Base-by-base conservation (phyloP, 2,888 invertebrate species). In the Tetropium fuscum region DNA sequence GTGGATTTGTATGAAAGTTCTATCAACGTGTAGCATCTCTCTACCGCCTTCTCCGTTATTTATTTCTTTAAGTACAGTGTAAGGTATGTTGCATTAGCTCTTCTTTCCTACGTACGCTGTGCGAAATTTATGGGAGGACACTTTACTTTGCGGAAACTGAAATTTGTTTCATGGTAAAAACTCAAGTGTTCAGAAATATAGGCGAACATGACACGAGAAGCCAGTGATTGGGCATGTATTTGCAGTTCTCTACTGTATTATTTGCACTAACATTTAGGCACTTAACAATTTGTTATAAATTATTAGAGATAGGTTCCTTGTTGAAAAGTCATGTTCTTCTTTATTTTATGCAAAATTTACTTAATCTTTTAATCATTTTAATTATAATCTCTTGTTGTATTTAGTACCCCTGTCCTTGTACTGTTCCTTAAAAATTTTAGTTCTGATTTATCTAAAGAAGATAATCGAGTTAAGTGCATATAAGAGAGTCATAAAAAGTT, bases 1-100 rank as follows among this genome's bases (percentile, higher is more conserved):
- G 27, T 61, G 70, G 71, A 71, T 72, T 71, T 74, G 69, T 70
- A 60, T 55, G 68, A 58, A 66, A 63, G 60, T 67, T 63, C 61
- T 71, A 72, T 72, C 68, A 56, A 43, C 60, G 58, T 58, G 60
- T 65, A 67, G 59, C 58, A 64, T 68, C 66, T 66, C 60, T 59
- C 55, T 11, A 25, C 19, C 15, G 49, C 18, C 38, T 55, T 7
- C 49, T 47, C 44, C 20, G 57, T 58, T 66, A 64, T 64, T 66
- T 64, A 68, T 63, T 59, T 63, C 30, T 58, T 51, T 48, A 53
- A 62, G 49, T 58, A 63, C 53, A 48, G 53, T 38, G 25, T 58
- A 19, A 30, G 34, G 44, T 27, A 27, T 44, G 27, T 44, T 44
- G 41, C 20, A 41, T 8, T 22, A 22, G 20, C 41, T 41, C 22